Base-by-base conservation (phyloP, 2,888 invertebrate species). In the Oxystoma pomonae region DNA sequence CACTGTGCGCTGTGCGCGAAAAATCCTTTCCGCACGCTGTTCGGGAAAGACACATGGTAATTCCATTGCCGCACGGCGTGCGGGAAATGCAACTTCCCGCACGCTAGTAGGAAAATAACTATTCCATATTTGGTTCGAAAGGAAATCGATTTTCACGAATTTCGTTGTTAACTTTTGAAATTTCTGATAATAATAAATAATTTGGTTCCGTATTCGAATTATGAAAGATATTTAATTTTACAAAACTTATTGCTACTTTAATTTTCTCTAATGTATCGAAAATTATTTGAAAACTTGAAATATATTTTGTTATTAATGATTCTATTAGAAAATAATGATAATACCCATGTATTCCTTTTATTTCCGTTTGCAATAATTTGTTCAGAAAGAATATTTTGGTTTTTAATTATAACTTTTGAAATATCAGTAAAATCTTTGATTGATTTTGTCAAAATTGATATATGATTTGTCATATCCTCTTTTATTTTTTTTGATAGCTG, bases 151-250 rank as follows among this genome's bases (percentile, higher is more conserved):
- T 53, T 17, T 20, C 35, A 17, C n/a, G 64, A 51, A 61, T 20
- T 16, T 61, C 16, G 53, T 57, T 65, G 55, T 49, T 61, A 9
- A 64, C 58, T 19, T 51, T 57, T 58, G 18, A 19, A 55, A 65
- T 64, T 65, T 65, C 63, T 65, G 16, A 59, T n/a, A 19, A 55
- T 22, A 61, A 19, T 17, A 66, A 19, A 20, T 66, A 63, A n/a
- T 57, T 52, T 19, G 66, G 61, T 18, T 66, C 61, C 50, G 55
- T 55, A 18, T 64, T 65, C 20, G 66, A 57, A 65, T 65, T 66
- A 56, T 65, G 62, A 53, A n/a, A n/a, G n/a, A 58, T 63, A 57
- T 67, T 67, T 60, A 63, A 49, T 65, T 67, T 63, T 49, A 63
- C 52, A 63, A 67, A 66, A 21, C 59, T 59, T 35, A 62, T 62